phyloP scores from a whole-genome alignment of 2,113 vertebrate genomes.

The Cinclus mexicanus region DNA sequence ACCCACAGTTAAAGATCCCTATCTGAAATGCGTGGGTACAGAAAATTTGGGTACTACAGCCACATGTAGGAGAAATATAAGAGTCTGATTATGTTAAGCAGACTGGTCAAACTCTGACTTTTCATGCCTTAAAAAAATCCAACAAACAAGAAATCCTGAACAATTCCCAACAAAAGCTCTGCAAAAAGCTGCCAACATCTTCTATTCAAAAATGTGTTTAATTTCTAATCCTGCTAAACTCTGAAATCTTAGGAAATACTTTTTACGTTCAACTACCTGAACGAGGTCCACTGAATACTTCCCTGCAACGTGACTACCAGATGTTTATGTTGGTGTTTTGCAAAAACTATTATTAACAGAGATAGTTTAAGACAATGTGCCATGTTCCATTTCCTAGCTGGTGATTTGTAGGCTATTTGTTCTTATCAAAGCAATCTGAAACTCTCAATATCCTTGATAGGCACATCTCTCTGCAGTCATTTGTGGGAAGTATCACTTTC shows the following conservation, averaged over 20 bases:
- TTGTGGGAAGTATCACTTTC: neutral
- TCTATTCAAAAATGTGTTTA: neutral
- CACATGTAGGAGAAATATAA: neutral
- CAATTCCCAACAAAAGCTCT: neutral
- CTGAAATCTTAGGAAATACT: neutral
- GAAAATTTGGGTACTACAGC: neutral
- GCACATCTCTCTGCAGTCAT: slow-evolving; percentile 34
- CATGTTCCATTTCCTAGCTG: neutral
- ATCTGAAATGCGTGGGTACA: neutral
- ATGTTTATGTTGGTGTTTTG: neutral
- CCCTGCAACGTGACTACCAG: neutral
- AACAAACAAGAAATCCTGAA: neutral
- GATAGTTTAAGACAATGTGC: neutral
- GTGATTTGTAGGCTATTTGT: neutral
- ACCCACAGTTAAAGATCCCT: neutral
- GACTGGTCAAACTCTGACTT: neutral
- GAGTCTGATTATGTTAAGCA: neutral
- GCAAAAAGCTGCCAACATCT: neutral
- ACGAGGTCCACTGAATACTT: neutral
- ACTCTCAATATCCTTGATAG: slow-evolving; percentile 47
- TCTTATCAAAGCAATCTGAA: slow-evolving; percentile 51
- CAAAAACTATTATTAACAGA: neutral
- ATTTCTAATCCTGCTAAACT: neutral
- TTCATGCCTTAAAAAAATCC: neutral
- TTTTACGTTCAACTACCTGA: neutral